These are phyloP conservation scores for Lepidochrysops patricia DNA, from an alignment of 2,888 invertebrate genomes.

Conservation along the genomic window DNA sequence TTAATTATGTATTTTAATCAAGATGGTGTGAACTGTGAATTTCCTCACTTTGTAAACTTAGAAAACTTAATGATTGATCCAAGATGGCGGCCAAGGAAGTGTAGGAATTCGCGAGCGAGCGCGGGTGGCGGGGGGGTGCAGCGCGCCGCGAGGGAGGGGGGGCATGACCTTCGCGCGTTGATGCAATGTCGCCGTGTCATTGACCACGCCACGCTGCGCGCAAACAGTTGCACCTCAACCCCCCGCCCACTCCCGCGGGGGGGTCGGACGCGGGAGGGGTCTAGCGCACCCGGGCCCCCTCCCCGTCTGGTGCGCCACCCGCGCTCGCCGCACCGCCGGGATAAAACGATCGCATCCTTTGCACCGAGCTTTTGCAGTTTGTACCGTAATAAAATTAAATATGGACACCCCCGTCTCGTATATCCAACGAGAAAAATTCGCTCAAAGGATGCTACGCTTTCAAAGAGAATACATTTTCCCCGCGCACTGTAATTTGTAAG, in stretches of 20 bases:
- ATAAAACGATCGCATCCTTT: conserved; percentile 27
- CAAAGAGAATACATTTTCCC: not conserved
- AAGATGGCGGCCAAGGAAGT: conserved; percentile 60
- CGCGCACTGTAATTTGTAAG: not conserved
- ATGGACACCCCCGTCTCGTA: not conserved
- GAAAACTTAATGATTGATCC: conserved; percentile 44
- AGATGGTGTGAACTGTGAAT: too few species aligned
- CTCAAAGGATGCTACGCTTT: not conserved
- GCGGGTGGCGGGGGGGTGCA: conserved; percentile 34
- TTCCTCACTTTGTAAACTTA: not conserved
- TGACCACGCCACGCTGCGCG: conserved; percentile 48
- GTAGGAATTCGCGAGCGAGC: conserved; percentile 43
- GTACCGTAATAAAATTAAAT: not conserved
- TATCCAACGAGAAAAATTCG: not conserved
- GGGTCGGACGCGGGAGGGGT: not conserved
- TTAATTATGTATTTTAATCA: too few species aligned
- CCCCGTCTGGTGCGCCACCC: conserved; percentile 19
- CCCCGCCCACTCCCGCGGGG: conserved; percentile 25
- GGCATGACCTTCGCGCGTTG: conserved; percentile 67
- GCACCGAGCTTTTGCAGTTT: not conserved
- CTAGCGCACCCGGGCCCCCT: conserved; percentile 15
- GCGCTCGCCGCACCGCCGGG: conserved; percentile 16
- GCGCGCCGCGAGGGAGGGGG: conserved; percentile 32
- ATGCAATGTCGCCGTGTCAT: conserved; percentile 74
- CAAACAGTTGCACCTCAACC: conserved; percentile 34